Evolutionary conservation across 1,140 invertebrate species (phyloP), one percentile per base, ranked within the genome.

Genomic region (Drosophila neocordata): DNA sequence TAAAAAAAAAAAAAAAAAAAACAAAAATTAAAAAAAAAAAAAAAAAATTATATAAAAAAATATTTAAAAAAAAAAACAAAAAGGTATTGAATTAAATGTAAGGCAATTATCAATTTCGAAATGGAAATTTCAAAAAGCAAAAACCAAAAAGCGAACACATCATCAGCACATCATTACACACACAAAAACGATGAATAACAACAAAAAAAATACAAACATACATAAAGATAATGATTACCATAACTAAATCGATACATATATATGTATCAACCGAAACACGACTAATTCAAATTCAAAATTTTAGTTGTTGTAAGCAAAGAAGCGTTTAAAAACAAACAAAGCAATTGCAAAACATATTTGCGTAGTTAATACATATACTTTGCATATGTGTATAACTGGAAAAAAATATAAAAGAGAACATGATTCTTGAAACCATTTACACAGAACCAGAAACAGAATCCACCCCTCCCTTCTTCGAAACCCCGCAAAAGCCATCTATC

Each of bases 291-390:
- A 83, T 88, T 88, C 83, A 79, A 88, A 88, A 88, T 88, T 88
- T 73, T 79, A 88, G 88, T 88, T 88, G 83, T 83, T 88, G 79
- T 88, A 87, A 87, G 83, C 78, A 76, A 79, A 82, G 41, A 24
- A 4, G 27, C 27, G 27, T 6, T 31, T 31, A 4, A 31, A 24
- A 24, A 24, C 53, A 58, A 70, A 55, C 5, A 69, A 70, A 69
- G 60, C 73, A 20, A 48, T 48, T 48, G 41, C 41, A 48, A 18
- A 48, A 48, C 15, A 44, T 44, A 44, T 44, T 41, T 65, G 52
- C 51, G 38, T 65, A 69, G 37, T 56, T 31, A 44, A 69, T 37
- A 69, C 24, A 62, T 27, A 18, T 79, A 87, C 73, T 60, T 60
- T 69, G 77, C 68, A 88, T 88, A 48, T 48, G 41, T 13, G 41